Conservation (phyloP, 2,113 vertebrate species). For the Gambusia holbrooki region DNA sequence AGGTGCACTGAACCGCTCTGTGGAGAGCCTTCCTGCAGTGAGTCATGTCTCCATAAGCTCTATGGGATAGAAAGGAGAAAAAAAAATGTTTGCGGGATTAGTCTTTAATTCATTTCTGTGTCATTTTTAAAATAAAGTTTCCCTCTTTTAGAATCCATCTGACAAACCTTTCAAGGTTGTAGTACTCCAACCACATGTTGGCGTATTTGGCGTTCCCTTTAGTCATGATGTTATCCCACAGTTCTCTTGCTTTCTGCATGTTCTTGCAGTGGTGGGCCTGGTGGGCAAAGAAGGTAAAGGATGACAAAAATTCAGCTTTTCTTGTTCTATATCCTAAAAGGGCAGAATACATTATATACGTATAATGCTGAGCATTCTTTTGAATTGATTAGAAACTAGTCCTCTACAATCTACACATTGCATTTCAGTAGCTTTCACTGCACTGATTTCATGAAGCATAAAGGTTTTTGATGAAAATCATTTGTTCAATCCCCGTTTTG, state of each 20-base stretch:
- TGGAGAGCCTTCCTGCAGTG: conserved; percentile 96
- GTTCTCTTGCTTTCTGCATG: conserved; percentile 96
- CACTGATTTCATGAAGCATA: too few species aligned
- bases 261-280: conserved; percentile 95
- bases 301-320: background rate
- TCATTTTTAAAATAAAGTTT: background rate
- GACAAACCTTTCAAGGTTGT: conserved; percentile 91
- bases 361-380: background rate
- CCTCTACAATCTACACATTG: too few species aligned
- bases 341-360: background rate
- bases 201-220: conserved; percentile 97
- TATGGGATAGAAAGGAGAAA: conserved; percentile 46
- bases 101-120: background rate
- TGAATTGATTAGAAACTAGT: background rate
- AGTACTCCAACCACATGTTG: conserved; percentile 99
- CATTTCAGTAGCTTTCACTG: too few species aligned
- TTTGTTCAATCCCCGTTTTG: too few species aligned
- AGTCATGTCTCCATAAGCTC: conserved; percentile 88
- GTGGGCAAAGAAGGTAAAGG: background rate
- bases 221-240: conserved; percentile 98
- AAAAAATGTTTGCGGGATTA: background rate
- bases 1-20: conserved; percentile 93
- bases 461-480: too few species aligned
- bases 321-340: background rate
- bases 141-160: background rate